Percentiles rank a stretch among this genome's conserved stretches.
Evolutionary conservation across 2,888 invertebrate species (phyloP).

Genomic region (Sycophila texana): DNA sequence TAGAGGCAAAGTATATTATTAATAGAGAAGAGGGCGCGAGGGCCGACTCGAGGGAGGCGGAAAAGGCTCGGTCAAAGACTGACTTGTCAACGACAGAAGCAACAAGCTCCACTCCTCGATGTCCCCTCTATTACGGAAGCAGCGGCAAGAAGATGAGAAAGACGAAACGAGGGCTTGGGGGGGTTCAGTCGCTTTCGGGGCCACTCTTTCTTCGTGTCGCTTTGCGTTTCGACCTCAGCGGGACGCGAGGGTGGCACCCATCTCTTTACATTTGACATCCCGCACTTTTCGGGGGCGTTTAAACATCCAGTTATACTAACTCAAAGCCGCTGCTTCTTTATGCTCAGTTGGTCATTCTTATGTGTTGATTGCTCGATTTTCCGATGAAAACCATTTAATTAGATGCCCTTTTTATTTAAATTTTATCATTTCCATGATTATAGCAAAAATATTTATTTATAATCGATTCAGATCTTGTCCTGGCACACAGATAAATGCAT

Average conservation of each 20-base stretch:
- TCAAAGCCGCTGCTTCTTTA: neutral
- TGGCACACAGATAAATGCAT: too few species aligned
- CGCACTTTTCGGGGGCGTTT: constrained; percentile 1
- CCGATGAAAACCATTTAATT: neutral
- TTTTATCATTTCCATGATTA: too few species aligned
- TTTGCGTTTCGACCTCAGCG: neutral
- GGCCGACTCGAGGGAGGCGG: neutral
- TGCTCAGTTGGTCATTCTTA: neutral
- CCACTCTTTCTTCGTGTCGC: constrained; percentile 29
- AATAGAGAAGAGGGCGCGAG: neutral
- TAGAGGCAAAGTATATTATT: too few species aligned
- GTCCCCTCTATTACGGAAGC: constrained; percentile 26
- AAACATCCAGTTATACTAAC: neutral
- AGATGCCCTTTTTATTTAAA: too few species aligned
- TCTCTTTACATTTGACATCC: neutral
- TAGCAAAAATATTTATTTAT: too few species aligned
- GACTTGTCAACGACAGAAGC: constrained; percentile 52
- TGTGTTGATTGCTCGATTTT: neutral
- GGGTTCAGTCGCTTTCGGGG: constrained; percentile 1
- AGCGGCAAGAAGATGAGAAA: neutral
- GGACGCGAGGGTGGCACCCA: too few species aligned
- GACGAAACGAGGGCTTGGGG: neutral
- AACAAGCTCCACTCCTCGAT: constrained; percentile 19
- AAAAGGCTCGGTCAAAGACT: constrained; percentile 39
- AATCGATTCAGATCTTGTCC: too few species aligned